A percentile compares a stretch with the other conserved stretches of the same genome.
phyloP scores from a whole-genome alignment of 2,113 vertebrate genomes.

The Anolis sagrei region DNA sequence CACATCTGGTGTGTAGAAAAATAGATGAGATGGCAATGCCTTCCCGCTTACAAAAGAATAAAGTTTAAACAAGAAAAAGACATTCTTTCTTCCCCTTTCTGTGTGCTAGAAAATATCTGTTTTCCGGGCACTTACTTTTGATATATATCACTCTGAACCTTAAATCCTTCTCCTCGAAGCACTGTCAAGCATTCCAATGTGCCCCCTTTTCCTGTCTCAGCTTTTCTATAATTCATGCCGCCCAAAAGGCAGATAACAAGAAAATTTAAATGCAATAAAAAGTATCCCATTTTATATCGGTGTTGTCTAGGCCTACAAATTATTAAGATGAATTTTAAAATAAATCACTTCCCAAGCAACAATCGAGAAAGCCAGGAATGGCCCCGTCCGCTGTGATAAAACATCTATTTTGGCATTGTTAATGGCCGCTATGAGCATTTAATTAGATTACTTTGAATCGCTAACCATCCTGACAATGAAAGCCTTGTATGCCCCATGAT shows the following conservation, averaged over 20 bases:
- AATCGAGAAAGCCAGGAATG: conserved; percentile 36
- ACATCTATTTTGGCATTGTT: conserved; percentile 27
- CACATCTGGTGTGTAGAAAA: background rate
- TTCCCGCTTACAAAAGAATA: background rate
- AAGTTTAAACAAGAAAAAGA: background rate
- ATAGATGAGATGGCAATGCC: background rate
- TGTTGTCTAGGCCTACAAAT: conserved; percentile 57
- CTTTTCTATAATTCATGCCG: conserved; percentile 53
- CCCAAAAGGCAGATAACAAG: conserved; percentile 57
- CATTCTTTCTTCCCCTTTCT: conserved; percentile 23
- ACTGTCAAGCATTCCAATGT: conserved; percentile 46
- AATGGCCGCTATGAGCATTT: conserved; percentile 43
- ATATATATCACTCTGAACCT: conserved; percentile 35
- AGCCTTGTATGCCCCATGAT: conserved; percentile 33
- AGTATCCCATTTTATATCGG: conserved; percentile 36
- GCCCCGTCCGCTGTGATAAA: conserved; percentile 31
- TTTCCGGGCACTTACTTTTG: conserved; percentile 41
- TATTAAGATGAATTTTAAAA: conserved; percentile 65
- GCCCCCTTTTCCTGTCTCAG: conserved; percentile 32
- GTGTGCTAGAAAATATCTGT: background rate
- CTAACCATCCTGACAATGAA: background rate
- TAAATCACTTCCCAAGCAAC: conserved; percentile 60
- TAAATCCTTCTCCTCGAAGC: conserved; percentile 45
- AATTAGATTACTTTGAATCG: conserved; percentile 46
- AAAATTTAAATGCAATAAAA: conserved; percentile 68